These are phyloP conservation scores for Frieseomelitta varia DNA, from an alignment of 1,140 invertebrate genomes.

Conservation along the genomic window DNA sequence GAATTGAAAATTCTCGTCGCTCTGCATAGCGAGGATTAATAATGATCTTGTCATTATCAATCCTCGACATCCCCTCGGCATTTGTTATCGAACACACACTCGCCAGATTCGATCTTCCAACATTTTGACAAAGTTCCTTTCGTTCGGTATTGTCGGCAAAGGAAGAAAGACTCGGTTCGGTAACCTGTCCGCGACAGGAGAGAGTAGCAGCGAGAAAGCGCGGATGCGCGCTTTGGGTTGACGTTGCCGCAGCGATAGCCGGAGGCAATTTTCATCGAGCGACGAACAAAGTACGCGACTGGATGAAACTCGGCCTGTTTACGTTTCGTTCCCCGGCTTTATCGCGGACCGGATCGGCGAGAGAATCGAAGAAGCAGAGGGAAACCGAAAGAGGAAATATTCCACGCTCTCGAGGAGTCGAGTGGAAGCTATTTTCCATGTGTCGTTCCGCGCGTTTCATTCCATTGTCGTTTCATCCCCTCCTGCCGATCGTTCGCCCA, in stretches of 20 bases:
- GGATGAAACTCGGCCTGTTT: constrained; percentile 52
- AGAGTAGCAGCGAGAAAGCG: not conserved
- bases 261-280: constrained; percentile 56
- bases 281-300: constrained; percentile 11
- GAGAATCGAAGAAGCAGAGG: not conserved
- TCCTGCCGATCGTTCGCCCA: no score
- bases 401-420: not conserved
- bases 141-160: not conserved
- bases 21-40: no score
- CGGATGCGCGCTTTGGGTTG: not conserved
- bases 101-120: not conserved
- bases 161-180: not conserved
- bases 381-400: not conserved
- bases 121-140: not conserved
- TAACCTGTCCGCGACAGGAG: not conserved
- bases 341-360: constrained; percentile 30
- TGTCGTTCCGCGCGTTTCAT: not conserved
- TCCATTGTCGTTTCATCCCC: not conserved
- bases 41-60: no score
- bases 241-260: constrained; percentile 54
- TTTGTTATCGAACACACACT: not conserved
- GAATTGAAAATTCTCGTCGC: no score
- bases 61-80: not conserved
- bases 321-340: constrained; percentile 23
- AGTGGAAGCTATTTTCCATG: constrained; percentile 41